A percentile compares a stretch with the other conserved stretches of the same genome.
Evolutionary conservation across 1,140 invertebrate genomes (phyloP).

Genomic region (Listronotus bonariensis): DNA sequence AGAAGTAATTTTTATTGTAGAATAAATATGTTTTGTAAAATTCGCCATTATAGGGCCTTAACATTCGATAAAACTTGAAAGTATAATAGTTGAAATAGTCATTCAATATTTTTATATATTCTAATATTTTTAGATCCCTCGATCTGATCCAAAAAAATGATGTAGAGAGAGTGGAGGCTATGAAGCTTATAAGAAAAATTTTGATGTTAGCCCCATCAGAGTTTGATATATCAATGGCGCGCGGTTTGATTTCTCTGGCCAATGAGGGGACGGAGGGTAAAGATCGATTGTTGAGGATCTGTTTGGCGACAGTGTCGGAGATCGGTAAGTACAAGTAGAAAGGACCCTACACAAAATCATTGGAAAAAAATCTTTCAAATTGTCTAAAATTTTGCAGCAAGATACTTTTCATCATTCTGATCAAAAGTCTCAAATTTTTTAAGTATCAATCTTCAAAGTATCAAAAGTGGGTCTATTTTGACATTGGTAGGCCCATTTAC

Average conservation of each 20-base stretch:
- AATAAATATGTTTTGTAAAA: no score
- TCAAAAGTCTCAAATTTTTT: no score
- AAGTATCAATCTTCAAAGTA: no score
- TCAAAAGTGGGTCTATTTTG: no score
- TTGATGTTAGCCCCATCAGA: slow-evolving; percentile 67
- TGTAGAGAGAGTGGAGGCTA: slow-evolving; percentile 85
- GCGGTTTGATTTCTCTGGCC: slow-evolving; percentile 81
- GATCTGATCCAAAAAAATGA: slow-evolving; percentile 85
- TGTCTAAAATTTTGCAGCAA: not conserved
- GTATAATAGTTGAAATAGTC: no score
- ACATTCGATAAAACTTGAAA: no score
- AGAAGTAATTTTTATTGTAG: no score
- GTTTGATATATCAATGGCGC: slow-evolving; percentile 68
- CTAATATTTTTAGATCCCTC: slow-evolving; percentile 69
- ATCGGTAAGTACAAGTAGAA: slow-evolving; percentile 61
- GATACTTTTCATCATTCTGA: not conserved
- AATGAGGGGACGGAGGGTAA: slow-evolving; percentile 77
- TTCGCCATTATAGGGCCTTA: no score
- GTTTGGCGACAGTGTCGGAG: slow-evolving; percentile 85
- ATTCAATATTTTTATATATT: no score
- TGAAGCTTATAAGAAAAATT: slow-evolving; percentile 78
- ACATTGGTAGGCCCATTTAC: no score
- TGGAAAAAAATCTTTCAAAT: no score
- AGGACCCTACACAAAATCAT: not conserved
- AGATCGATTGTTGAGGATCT: slow-evolving; percentile 79